Evolutionary conservation across 2,113 vertebrate species (phyloP), one percentile per base, ranked within the genome.

Genomic region (Crotalus horridus): DNA sequence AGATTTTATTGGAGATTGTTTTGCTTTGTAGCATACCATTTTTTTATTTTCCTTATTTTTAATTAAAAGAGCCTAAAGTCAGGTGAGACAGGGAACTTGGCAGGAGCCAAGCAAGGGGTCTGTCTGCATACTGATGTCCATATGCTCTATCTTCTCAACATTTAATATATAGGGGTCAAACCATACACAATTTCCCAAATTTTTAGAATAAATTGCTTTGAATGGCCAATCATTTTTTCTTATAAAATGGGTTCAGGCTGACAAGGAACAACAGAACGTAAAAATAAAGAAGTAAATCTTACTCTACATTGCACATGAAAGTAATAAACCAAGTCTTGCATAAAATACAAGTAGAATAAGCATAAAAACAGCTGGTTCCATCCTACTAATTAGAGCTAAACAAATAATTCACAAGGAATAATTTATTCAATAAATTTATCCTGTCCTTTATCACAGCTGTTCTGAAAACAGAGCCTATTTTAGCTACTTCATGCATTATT

Each of bases 321-420:
- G 7, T 3, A 26, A 90, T 74, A 85, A 46, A 6, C 81, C 90
- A 94, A 92, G 58, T 92, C 21, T 29, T 29, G 6, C 89, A 24
- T 1, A 8, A 91, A 85, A 81, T 55, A 88, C 8, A 33, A 93
- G 10, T 43, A 90, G 33, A 92, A 51, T 92, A 94, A 93, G 0
- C 3, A 92, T 89, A 94, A 54, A 87, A 94, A 17, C 5, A 93
- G 23, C 92, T 93, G 93, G 20, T 4, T 94, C 89, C 92, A 11
- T 89, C 48, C 4, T 92, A 93, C 23, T 13, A 91, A 87, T 74
- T 92, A 94, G 6, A 92, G 51, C 13, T 89, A 3, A 93, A 93
- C 88, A 93, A 93, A 93, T 93, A 90, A 93, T 93, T 93, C 92
- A 90, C 74, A 93, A 90, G 17, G 24, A 91, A 81, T 81, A 90